A percentile compares a stretch with the other conserved stretches of the same genome.
phyloP scores from a whole-genome alignment of 2,888 invertebrate genomes.

The Cryptocephalus moraei region DNA sequence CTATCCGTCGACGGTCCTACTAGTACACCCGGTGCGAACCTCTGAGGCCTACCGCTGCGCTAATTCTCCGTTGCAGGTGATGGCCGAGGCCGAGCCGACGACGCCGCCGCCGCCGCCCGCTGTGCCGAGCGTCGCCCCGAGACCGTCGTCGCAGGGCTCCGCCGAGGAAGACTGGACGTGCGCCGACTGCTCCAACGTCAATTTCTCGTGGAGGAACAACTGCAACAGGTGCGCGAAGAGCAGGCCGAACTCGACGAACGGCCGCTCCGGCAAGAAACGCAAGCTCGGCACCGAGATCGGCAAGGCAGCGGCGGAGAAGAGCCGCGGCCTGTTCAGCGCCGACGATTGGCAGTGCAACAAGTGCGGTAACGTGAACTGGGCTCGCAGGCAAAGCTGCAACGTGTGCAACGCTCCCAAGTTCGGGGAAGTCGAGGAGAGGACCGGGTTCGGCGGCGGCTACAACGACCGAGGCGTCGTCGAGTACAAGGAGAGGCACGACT shows the following conservation, averaged over 20 bases:
- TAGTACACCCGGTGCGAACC: too few relatives aligned
- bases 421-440: conserved; percentile 78
- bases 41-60: too few relatives aligned
- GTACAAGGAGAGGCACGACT: conserved; percentile 77
- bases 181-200: conserved; percentile 81
- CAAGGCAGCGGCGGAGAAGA: conserved; percentile 96
- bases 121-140: conserved; percentile 11
- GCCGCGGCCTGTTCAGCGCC: conserved; percentile 88
- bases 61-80: conserved; percentile 15
- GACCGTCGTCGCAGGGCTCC: conserved; percentile 13
- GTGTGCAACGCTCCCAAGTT: conserved; percentile 98
- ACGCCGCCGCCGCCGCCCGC: conserved; percentile 30
- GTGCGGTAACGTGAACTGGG: conserved; percentile 99
- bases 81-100: conserved; percentile 29
- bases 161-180: conserved; percentile 56
- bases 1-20: too few relatives aligned
- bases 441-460: conserved; percentile 80
- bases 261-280: conserved; percentile 49
- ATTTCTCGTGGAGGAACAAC: conserved; percentile 80
- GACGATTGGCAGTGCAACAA: conserved; percentile 99
- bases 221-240: conserved; percentile 86
- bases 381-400: conserved; percentile 89
- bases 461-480: conserved; percentile 95
- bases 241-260: conserved; percentile 24
- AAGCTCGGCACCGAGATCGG: conserved; percentile 94